phyloP scores from a whole-genome alignment of 2,113 vertebrate species.

The Mastomys coucha region DNA sequence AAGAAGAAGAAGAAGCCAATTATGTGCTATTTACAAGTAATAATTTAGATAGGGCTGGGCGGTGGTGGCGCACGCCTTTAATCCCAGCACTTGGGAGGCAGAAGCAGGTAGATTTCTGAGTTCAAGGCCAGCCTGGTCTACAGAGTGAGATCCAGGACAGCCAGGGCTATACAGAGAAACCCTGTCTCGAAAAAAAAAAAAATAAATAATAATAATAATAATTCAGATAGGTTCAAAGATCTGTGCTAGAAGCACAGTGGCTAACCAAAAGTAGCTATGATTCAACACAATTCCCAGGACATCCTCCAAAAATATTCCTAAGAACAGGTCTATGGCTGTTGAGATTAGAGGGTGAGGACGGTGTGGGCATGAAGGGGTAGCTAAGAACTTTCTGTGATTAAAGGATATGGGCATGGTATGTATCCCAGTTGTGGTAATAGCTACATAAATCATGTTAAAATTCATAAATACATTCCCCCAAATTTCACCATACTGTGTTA shows the following conservation, averaged over 20 bases:
- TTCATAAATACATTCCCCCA: background rate
- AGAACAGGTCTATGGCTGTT: background rate
- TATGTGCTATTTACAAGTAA: background rate
- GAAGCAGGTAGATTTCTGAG: too few relatives aligned
- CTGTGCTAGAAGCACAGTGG: background rate
- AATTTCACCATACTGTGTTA: background rate
- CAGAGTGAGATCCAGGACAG: too few relatives aligned
- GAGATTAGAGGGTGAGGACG: background rate
- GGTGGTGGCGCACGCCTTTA: too few relatives aligned
- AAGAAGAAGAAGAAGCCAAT: too few relatives aligned
- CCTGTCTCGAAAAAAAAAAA: too few relatives aligned
- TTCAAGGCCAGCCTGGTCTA: too few relatives aligned
- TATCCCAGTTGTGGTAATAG: background rate
- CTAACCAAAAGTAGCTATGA: background rate
- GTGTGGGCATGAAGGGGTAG: background rate
- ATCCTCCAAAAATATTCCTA: background rate
- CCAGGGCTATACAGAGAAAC: too few relatives aligned
- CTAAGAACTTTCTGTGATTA: background rate
- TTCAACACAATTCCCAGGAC: background rate
- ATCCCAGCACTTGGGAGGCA: too few relatives aligned
- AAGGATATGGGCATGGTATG: background rate
- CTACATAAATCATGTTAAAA: background rate
- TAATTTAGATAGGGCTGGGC: too few relatives aligned
- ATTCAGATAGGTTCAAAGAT: background rate
- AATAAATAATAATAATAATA: too few relatives aligned